Base-by-base conservation (phyloP, 2,113 vertebrate species). In the Hipposideros armiger region DNA sequence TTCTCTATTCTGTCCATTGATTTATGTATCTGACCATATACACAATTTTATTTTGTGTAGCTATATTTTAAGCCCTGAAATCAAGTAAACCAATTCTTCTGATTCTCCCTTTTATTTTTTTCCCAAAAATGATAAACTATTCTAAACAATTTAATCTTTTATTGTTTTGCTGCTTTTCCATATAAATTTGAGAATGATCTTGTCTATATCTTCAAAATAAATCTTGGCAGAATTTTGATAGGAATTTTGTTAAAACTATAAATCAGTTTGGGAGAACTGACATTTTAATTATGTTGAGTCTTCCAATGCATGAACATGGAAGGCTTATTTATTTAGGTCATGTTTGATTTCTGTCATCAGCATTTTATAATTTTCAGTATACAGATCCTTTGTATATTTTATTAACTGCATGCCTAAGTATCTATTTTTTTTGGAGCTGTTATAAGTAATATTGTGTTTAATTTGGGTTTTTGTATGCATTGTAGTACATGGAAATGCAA, bases 281-380 rank as follows among this genome's bases (percentile, higher is more conserved):
- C 52, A 77, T 69, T 30, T 82, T 54, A 62, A 73, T 86, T 86
- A 56, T 40, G 2, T 73, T 80, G 62, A 50, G 7, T 28, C 6
- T 70, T 52, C 15, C 11, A 81, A 9, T 67, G 64, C 2, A 5
- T 50, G 30, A 77, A 62, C 9, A 17, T 36, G 9, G 22, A 20
- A 60, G 9, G 3, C 47, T 20, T 45, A 36, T 52, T 80, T 72
- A 72, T 84, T 64, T 78, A 74, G 47, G 58, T 81, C 32, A 66
- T n/a, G 2, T n/a, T 86, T 73, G 7, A 58, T 70, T 85, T 74
- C 3, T 80, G 85, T 54, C n/a, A 60, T 28, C 16, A 54, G 6
- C 5, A 80, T 85, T 91, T 87, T 87, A 22, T 88, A 40, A 91
- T 64, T 92, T 86, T 85, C n/a, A 11, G 16, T 30, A 62, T 47